These are phyloP conservation scores for Cloeon dipterum DNA, from an alignment of 2,888 invertebrate genomes.

Conservation along the genomic window DNA sequence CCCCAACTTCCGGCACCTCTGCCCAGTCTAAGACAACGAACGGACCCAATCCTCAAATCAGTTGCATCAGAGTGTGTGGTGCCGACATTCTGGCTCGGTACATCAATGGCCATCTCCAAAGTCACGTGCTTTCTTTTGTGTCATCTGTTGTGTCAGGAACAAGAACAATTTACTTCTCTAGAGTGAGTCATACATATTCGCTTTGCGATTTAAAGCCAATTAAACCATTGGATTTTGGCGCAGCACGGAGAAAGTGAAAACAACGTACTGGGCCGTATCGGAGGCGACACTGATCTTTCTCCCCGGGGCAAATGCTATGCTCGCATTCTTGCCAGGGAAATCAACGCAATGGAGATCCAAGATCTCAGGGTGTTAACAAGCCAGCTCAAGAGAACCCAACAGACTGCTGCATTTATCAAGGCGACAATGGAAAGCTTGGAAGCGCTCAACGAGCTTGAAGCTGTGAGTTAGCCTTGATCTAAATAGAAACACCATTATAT, in stretches of 20 bases:
- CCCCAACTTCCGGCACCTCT: no score
- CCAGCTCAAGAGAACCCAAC: conserved; percentile 65
- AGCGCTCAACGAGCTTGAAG: conserved; percentile 79
- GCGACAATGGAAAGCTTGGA: conserved; percentile 66
- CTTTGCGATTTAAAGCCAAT: not conserved
- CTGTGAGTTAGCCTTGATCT: conserved; percentile 30
- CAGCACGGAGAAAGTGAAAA: conserved; percentile 87
- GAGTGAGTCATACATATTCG: conserved; percentile 34
- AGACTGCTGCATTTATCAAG: conserved; percentile 56
- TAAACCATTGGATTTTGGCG: conserved; percentile 5
- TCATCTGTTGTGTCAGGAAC: conserved; percentile 65
- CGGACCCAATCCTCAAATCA: no score
- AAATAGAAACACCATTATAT: no score
- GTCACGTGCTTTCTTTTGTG: conserved; percentile 65
- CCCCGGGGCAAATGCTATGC: conserved; percentile 60
- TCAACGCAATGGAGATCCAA: conserved; percentile 41
- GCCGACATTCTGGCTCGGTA: conserved; percentile 41
- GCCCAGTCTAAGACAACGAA: no score
- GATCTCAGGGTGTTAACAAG: conserved; percentile 76
- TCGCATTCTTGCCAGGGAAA: conserved; percentile 43
- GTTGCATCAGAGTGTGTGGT: conserved; percentile 29
- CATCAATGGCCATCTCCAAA: conserved; percentile 56
- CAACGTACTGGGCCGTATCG: conserved; percentile 74
- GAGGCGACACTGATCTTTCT: conserved; percentile 72
- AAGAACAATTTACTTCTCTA: conserved; percentile 70